A percentile compares a stretch with the other conserved stretches of the same genome.
phyloP scores from a whole-genome alignment of 2,797 vertebrate genomes.

The Sebastes hopkinsi region DNA sequence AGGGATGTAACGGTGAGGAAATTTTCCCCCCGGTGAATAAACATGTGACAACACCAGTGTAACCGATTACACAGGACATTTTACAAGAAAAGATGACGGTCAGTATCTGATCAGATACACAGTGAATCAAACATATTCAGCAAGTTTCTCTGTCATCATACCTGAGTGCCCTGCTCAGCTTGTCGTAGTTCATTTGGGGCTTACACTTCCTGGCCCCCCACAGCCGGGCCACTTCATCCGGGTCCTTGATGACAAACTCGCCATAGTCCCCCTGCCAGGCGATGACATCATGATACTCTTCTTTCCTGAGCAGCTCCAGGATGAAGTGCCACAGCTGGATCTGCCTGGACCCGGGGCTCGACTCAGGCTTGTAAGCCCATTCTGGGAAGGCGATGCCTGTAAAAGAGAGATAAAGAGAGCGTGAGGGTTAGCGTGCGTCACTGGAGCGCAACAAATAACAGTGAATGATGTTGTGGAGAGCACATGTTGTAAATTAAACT shows the following conservation, averaged over 20 bases:
- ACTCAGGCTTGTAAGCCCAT: conserved; percentile 94
- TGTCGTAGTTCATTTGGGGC: conserved; percentile 95
- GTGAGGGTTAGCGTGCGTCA: conserved; percentile 23
- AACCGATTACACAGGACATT: too few relatives aligned
- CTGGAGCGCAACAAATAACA: background rate
- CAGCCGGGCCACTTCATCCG: conserved; percentile 91
- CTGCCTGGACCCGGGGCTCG: conserved; percentile 90
- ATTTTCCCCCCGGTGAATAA: too few relatives aligned
- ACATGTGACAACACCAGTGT: too few relatives aligned
- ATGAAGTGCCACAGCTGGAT: conserved; percentile 97
- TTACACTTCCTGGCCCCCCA: conserved; percentile 95
- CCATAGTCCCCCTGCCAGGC: conserved; percentile 95
- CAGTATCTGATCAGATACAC: too few relatives aligned
- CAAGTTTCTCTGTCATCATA: conserved; percentile 47
- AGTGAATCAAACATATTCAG: background rate
- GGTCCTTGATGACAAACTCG: conserved; percentile 95
- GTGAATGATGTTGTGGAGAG: background rate
- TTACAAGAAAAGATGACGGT: too few relatives aligned
- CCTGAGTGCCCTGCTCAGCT: conserved; percentile 92
- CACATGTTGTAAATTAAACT: background rate
- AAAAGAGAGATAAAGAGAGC: conserved; percentile 11
- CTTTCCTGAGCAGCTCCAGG: conserved; percentile 90
- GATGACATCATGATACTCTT: conserved; percentile 93
- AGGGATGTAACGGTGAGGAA: too few relatives aligned
- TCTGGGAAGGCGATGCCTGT: conserved; percentile 91